Conservation (phyloP, 1,140 invertebrate genomes). For the Nasonia longicornis region DNA sequence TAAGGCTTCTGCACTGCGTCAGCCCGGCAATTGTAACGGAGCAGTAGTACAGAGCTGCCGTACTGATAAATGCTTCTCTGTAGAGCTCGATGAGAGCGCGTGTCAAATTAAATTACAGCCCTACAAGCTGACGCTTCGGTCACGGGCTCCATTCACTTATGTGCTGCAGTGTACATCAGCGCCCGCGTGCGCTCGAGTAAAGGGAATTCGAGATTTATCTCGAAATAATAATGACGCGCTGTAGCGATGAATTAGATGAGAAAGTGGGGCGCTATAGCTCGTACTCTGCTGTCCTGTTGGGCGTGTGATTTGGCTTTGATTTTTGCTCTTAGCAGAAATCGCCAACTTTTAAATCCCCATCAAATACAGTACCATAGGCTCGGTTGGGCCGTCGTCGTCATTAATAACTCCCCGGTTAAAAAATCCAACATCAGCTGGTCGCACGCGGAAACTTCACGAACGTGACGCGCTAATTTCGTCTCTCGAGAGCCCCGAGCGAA, state of each 20-base stretch:
- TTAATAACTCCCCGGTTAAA: not conserved
- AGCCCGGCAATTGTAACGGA: not conserved
- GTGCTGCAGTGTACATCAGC: too few relatives aligned
- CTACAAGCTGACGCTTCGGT: constrained; percentile 20
- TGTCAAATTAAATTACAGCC: constrained; percentile 38
- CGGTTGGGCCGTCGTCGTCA: not conserved
- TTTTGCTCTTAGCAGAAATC: too few relatives aligned
- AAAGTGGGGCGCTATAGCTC: not conserved
- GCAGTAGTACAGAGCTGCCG: not conserved
- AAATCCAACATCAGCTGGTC: not conserved
- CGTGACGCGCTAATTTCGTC: not conserved
- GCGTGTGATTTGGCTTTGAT: too few relatives aligned
- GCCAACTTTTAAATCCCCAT: too few relatives aligned
- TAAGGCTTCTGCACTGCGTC: constrained; percentile 1
- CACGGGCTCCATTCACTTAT: constrained; percentile 8
- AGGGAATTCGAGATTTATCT: constrained; percentile 34
- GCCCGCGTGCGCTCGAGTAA: not conserved
- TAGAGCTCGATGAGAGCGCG: not conserved
- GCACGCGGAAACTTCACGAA: not conserved
- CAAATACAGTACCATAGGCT: too few relatives aligned
- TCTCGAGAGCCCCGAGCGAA: not conserved
- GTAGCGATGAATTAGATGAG: not conserved
- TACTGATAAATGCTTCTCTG: constrained; percentile 13
- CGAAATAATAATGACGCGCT: constrained; percentile 29
- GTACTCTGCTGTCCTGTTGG: not conserved